These are phyloP conservation scores for Silurus meridionalis DNA, from an alignment of 2,113 vertebrate species.

Conservation along the genomic window DNA sequence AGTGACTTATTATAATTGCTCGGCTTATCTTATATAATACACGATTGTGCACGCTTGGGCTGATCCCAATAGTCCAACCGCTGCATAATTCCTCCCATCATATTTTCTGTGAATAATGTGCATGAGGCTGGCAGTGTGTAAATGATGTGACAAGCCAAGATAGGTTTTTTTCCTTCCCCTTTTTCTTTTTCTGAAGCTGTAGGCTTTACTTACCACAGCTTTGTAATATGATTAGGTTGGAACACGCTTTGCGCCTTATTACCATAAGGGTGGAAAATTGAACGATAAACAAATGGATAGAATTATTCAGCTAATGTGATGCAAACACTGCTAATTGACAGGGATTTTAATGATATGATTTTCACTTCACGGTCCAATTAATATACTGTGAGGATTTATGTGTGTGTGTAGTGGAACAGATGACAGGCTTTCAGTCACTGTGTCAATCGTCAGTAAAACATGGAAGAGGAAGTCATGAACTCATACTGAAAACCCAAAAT, in stretches of 20 bases:
- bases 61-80: constrained; percentile 28
- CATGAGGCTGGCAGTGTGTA: constrained; percentile 55
- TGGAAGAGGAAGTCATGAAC: constrained; percentile 41
- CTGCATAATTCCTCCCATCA: constrained; percentile 30
- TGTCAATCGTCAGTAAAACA: constrained; percentile 42
- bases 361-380: constrained; percentile 38
- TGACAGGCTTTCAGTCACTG: constrained; percentile 35
- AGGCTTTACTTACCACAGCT: constrained; percentile 56
- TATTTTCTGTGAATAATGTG: constrained; percentile 37
- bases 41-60: constrained; percentile 49
- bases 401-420: constrained; percentile 27
- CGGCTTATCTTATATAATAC: constrained; percentile 58
- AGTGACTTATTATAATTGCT: constrained; percentile 59
- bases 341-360: constrained; percentile 53
- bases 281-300: constrained; percentile 61
- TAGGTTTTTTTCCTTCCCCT: constrained; percentile 32
- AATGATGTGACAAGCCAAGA: constrained; percentile 65
- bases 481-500: constrained; percentile 23
- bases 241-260: constrained; percentile 57
- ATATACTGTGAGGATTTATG: constrained; percentile 17
- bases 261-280: constrained; percentile 61
- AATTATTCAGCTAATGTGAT: constrained; percentile 55
- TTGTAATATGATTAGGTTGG: constrained; percentile 66
- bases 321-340: constrained; percentile 58
- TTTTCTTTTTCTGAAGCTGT: not conserved